Percentiles rank a stretch among this genome's conserved stretches.
Conservation (phyloP, 2,113 vertebrate species). For the Stigmatopora nigra region DNA sequence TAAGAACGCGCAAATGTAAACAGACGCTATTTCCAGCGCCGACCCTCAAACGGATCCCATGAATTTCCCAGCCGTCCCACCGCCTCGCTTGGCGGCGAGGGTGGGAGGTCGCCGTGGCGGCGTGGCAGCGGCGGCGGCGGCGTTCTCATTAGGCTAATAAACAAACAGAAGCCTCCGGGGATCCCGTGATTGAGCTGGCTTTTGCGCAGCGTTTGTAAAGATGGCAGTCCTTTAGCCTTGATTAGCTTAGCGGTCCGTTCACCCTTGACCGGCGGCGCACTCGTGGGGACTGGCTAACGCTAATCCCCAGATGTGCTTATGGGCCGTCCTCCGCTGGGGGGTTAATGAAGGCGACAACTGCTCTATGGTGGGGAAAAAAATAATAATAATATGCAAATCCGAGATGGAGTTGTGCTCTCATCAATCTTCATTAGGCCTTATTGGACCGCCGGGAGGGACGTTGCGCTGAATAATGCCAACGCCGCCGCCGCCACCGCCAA, state of each 20-base stretch:
- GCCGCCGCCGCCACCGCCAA: conserved; percentile 1
- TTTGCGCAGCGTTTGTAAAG: conserved; percentile 40
- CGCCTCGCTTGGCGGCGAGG: conserved; percentile 28
- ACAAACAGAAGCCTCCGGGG: conserved; percentile 52
- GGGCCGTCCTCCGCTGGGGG: conserved; percentile 9
- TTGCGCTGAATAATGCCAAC: conserved; percentile 33
- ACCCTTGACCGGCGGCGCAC: conserved; percentile 32
- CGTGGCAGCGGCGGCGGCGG: conserved; percentile 32
- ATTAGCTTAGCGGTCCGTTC: conserved; percentile 38
- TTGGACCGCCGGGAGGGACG: conserved; percentile 35
- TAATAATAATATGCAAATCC: conserved; percentile 2
- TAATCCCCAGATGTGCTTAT: conserved; percentile 37
- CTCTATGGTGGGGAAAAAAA: conserved; percentile 1
- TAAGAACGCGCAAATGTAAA: conserved; percentile 29
- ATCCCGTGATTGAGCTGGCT: conserved; percentile 34
- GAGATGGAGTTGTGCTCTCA: conserved; percentile 26
- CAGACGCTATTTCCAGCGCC: conserved; percentile 24
- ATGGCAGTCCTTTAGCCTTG: conserved; percentile 44
- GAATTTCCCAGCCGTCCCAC: conserved; percentile 20
- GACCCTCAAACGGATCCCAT: conserved; percentile 30
- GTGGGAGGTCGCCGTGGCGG: conserved; percentile 10
- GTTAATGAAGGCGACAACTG: conserved; percentile 38
- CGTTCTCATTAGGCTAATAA: conserved; percentile 63
- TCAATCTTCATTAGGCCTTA: conserved; percentile 47
- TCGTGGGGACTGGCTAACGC: conserved; percentile 44